These are phyloP conservation scores for Zenarchopterus dispar DNA, from an alignment of 2,797 vertebrate species.

Conservation along the genomic window DNA sequence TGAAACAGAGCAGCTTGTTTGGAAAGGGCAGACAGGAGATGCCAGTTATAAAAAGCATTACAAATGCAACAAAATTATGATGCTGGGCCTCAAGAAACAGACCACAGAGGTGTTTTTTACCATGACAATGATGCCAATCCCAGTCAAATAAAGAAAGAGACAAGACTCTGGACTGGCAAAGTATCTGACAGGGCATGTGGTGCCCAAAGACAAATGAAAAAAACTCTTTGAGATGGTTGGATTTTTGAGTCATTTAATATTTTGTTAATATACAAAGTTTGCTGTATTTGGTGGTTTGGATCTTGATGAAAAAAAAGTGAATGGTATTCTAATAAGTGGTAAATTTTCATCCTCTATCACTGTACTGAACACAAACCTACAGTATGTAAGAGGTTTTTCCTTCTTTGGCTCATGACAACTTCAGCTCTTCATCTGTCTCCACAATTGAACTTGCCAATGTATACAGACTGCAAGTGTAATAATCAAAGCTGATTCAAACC, in stretches of 20 bases:
- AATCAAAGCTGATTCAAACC: conserved; percentile 34
- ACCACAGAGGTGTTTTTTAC: too few species aligned
- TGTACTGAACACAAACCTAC: conserved; percentile 10
- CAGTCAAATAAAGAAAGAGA: too few species aligned
- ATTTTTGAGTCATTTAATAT: background rate
- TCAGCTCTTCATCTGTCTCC: conserved; percentile 50
- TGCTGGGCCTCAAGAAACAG: too few species aligned
- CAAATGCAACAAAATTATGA: too few species aligned
- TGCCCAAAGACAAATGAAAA: background rate
- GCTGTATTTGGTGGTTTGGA: background rate
- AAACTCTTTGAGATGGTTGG: background rate
- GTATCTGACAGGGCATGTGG: too few species aligned
- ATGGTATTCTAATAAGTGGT: conserved; percentile 6
- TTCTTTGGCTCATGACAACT: conserved; percentile 1
- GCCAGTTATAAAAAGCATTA: too few species aligned
- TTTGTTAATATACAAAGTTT: background rate
- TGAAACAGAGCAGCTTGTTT: too few species aligned
- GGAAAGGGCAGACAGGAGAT: too few species aligned
- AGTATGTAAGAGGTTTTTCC: conserved; percentile 14
- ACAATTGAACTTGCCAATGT: conserved; percentile 53
- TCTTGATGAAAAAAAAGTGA: conserved; percentile 1
- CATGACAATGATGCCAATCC: too few species aligned
- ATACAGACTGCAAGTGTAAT: conserved; percentile 51
- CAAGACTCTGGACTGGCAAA: too few species aligned
- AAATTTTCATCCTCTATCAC: conserved; percentile 16